Base-by-base conservation (phyloP, 2,797 vertebrate genomes). In the Geotrypetes seraphini region DNA sequence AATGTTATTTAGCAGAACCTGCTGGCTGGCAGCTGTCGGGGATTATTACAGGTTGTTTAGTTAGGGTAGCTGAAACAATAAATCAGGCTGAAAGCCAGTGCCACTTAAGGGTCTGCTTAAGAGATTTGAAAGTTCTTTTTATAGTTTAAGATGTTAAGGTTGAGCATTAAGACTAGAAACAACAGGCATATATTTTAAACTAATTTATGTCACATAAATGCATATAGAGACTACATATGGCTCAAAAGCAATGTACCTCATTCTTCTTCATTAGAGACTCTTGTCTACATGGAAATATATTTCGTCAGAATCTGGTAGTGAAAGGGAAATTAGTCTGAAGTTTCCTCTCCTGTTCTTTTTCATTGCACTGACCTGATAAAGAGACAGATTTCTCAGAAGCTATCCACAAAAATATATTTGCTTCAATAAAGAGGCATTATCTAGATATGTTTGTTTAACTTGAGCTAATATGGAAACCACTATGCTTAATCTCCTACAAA, bases 41-140 rank as follows among this genome's bases (percentile, higher is more conserved):
- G 38, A 55, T 69, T 61, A 53, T 42, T 61, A 20, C 25, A 54
- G 20, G 19, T 56, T 69, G 62, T 33, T 56, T 67, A 54, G 41
- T 62, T 44, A 50, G 33, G 29, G 22, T 19, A 22, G 19, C 38
- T 60, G 22, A 25, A 48, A 29, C 22, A 60, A 27, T 51, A 61
- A 62, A 29, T 57, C 45, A 53, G 6, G 52, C 57, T 67, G 54
- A 40, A 63, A 53, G 25, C 42, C n/a, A n/a, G n/a, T n/a, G 29
- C 16, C 6, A 28, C 34, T 18, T 25, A 16, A 50, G 28, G 12
- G 2, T 39, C 43, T 42, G n/a, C 49, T 42, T 55, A 31, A 36
- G 60, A 48, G 4, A 13, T 33, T 4, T 10, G 39, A 33, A 41
- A 19, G 4, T 39, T n/a, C 3, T 33, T 39, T 43, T 50, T 48